Evolutionary conservation across 1,140 invertebrate genomes (phyloP).

Genomic region (Diachasmimorpha longicaudata): DNA sequence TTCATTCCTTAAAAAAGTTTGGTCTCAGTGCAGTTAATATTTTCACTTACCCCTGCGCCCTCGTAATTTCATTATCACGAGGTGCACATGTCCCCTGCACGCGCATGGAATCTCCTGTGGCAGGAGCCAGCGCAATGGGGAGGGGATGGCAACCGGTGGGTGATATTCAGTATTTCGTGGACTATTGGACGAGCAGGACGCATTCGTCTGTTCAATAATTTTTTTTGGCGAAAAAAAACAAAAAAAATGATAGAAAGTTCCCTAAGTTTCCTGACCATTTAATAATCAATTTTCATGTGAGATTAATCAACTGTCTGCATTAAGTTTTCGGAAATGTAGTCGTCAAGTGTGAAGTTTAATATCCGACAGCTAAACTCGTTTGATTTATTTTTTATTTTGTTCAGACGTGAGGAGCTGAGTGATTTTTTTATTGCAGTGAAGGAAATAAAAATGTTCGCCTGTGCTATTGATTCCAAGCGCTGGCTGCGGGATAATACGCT

Average conservation of each 20-base stretch:
- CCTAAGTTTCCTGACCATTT: not conserved
- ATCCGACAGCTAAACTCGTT: not conserved
- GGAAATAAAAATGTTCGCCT: slow-evolving; percentile 54
- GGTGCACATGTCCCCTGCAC: not conserved
- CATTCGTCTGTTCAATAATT: not conserved
- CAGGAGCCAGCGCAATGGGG: not conserved
- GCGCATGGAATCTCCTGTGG: not conserved
- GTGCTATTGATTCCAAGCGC: slow-evolving; percentile 57
- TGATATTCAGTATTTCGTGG: slow-evolving; percentile 41
- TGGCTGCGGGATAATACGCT: slow-evolving; percentile 58
- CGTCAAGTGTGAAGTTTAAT: too few species aligned
- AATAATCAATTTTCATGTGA: too few species aligned
- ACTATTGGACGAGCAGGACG: slow-evolving; percentile 30
- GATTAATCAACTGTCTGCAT: too few species aligned
- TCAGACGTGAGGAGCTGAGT: too few species aligned
- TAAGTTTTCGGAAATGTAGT: too few species aligned
- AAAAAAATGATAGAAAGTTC: not conserved
- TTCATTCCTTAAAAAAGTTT: too few species aligned
- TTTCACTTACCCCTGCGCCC: not conserved
- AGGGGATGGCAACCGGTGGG: slow-evolving; percentile 36
- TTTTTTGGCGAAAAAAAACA: not conserved
- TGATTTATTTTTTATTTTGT: not conserved
- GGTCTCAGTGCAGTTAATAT: too few species aligned
- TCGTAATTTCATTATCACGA: not conserved
- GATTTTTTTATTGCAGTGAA: not conserved